Evolutionary conservation across 1,140 invertebrate genomes (phyloP).

Genomic region (Chironomus striatipennis): DNA sequence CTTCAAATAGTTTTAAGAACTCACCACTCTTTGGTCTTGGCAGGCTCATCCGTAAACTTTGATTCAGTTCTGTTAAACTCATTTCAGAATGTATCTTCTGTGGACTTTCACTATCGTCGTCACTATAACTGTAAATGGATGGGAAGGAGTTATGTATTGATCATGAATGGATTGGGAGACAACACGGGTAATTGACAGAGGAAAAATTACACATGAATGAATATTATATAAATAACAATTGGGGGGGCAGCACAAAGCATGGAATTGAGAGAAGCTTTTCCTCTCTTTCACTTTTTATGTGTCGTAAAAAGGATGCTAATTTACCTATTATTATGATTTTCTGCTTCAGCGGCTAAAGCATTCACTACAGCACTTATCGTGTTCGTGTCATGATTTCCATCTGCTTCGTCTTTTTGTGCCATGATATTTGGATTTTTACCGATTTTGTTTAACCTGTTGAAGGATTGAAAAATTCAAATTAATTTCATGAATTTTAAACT

Average conservation of each 20-base stretch:
- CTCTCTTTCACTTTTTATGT: too few relatives aligned
- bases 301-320: constrained; percentile 25
- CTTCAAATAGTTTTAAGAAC: constrained; percentile 40
- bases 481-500: not conserved
- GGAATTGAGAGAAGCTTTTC: not conserved
- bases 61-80: constrained; percentile 36
- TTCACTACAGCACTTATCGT: constrained; percentile 86
- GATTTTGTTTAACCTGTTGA: constrained; percentile 85
- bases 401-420: constrained; percentile 79
- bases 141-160: too few relatives aligned
- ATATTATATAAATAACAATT: not conserved
- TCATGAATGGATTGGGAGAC: not conserved
- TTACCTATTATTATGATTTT: constrained; percentile 49
- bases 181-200: not conserved
- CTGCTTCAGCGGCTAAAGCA: constrained; percentile 77
- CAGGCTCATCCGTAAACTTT: constrained; percentile 38
- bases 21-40: constrained; percentile 38
- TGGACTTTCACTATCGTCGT: constrained; percentile 29
- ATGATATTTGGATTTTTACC: constrained; percentile 97
- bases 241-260: not conserved
- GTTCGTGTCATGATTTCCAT: constrained; percentile 73
- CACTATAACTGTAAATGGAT: constrained; percentile 8
- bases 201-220: constrained; percentile 5
- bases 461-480: constrained; percentile 40
- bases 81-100: not conserved